Conservation (phyloP, 2,888 invertebrate species). For the Vannuccia rotundouncinata region DNA sequence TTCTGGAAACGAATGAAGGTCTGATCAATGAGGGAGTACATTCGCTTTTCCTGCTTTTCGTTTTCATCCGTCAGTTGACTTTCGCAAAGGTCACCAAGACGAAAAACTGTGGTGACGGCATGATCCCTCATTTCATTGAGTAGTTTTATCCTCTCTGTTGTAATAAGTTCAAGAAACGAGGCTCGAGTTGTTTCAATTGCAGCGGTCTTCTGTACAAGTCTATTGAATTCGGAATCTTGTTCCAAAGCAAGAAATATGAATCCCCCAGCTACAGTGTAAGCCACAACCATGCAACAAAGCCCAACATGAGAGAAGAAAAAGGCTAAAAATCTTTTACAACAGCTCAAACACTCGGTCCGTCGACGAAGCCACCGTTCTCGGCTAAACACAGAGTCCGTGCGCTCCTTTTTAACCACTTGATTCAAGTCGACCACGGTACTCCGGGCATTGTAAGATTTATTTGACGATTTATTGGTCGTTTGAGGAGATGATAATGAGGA, state of each 20-base stretch:
- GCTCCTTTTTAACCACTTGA: background rate
- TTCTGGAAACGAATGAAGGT: background rate
- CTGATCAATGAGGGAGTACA: background rate
- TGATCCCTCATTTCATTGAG: background rate
- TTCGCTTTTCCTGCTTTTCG: background rate
- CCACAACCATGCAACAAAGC: slow-evolving; percentile 34
- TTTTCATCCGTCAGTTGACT: background rate
- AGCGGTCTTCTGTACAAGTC: background rate
- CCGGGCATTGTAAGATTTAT: background rate
- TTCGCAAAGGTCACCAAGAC: background rate
- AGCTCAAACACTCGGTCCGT: slow-evolving; percentile 9
- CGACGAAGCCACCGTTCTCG: slow-evolving; percentile 2
- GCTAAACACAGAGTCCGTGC: background rate
- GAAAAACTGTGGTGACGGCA: background rate
- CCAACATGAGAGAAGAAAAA: slow-evolving; percentile 39
- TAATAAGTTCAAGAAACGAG: background rate
- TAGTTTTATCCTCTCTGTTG: background rate
- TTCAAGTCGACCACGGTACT: background rate
- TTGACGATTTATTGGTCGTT: background rate
- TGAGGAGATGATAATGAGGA: background rate
- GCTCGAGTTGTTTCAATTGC: background rate
- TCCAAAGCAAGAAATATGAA: slow-evolving; percentile 31
- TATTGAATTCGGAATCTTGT: slow-evolving; percentile 15
- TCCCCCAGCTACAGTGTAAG: slow-evolving; percentile 36
- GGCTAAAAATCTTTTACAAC: slow-evolving; percentile 33